Percentiles rank a stretch among this genome's conserved stretches.
phyloP scores from a whole-genome alignment of 30 jellyfish, hydroid and myxozoan genomes.

The Aurelia aurita region DNA sequence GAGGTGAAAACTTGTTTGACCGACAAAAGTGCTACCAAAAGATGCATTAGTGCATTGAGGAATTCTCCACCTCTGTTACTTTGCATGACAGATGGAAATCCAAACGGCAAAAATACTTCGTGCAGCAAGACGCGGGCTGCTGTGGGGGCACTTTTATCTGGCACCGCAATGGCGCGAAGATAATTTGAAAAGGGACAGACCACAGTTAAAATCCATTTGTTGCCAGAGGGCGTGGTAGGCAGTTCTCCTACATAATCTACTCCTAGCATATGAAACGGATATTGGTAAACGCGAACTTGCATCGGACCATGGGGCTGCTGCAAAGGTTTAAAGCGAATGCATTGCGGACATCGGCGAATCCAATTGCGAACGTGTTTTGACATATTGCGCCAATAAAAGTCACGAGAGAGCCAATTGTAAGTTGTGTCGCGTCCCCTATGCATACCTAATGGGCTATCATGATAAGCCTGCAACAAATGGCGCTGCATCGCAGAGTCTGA shows the following conservation, averaged over 20 bases:
- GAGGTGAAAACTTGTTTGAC: constrained; percentile 45
- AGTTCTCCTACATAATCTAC: constrained; percentile 65
- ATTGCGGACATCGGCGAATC: constrained; percentile 1
- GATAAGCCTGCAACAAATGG: constrained; percentile 29
- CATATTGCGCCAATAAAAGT: constrained; percentile 41
- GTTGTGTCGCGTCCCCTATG: constrained; percentile 29
- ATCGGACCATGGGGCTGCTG: constrained; percentile 43
- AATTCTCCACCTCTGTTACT: constrained; percentile 39
- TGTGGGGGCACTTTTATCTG: too few species aligned
- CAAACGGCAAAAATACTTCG: too few species aligned
- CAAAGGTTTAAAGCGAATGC: constrained; percentile 6
- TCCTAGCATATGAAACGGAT: constrained; percentile 61
- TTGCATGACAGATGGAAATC: too few species aligned
- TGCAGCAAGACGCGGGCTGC: too few species aligned
- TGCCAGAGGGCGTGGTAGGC: constrained; percentile 38
- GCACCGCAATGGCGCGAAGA: constrained; percentile 56
- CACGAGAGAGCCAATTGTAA: constrained; percentile 10
- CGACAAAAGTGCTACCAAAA: constrained; percentile 2
- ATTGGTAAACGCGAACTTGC: constrained; percentile 29
- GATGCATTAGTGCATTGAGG: constrained; percentile 27
- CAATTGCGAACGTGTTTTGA: constrained; percentile 22
- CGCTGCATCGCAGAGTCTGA: constrained; percentile 28
- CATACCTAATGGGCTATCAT: constrained; percentile 25
- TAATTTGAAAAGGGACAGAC: constrained; percentile 44
- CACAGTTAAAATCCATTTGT: constrained; percentile 39